These are phyloP conservation scores for Alcedo atthis DNA, from an alignment of 2,797 vertebrate genomes.

Conservation along the genomic window DNA sequence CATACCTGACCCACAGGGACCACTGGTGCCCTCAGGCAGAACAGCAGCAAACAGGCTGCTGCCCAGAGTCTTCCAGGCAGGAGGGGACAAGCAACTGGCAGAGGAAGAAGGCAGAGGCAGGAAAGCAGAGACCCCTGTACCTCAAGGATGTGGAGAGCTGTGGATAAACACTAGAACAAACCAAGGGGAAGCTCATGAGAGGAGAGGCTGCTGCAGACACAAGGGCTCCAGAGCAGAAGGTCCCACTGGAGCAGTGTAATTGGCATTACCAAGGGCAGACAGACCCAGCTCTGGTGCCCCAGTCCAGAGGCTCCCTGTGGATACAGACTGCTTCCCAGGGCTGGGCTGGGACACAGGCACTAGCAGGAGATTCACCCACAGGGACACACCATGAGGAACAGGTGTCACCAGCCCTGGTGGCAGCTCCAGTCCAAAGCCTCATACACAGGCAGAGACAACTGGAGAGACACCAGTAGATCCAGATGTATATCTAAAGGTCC, in stretches of 20 bases:
- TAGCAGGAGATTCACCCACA: neutral
- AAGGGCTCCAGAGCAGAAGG: neutral
- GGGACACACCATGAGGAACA: neutral
- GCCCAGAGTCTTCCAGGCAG: neutral
- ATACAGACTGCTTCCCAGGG: neutral
- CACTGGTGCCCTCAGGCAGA: neutral
- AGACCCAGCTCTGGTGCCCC: neutral
- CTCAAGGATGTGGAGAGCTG: neutral
- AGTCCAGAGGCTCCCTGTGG: neutral
- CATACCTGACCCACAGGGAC: neutral
- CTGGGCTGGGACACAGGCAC: neutral
- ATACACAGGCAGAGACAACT: neutral
- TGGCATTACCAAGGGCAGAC: too few species aligned
- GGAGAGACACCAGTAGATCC: neutral
- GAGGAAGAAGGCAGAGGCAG: neutral
- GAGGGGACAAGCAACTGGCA: neutral
- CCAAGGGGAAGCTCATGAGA: neutral
- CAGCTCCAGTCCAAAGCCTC: neutral
- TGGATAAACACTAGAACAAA: neutral
- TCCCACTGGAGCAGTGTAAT: accelerated
- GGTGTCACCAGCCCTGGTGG: neutral
- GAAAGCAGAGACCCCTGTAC: neutral
- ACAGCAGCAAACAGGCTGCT: neutral
- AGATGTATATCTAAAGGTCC: neutral
- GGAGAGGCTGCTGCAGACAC: neutral